phyloP scores from a whole-genome alignment of 2,797 vertebrate species.

The Phoxinus dragarum region DNA sequence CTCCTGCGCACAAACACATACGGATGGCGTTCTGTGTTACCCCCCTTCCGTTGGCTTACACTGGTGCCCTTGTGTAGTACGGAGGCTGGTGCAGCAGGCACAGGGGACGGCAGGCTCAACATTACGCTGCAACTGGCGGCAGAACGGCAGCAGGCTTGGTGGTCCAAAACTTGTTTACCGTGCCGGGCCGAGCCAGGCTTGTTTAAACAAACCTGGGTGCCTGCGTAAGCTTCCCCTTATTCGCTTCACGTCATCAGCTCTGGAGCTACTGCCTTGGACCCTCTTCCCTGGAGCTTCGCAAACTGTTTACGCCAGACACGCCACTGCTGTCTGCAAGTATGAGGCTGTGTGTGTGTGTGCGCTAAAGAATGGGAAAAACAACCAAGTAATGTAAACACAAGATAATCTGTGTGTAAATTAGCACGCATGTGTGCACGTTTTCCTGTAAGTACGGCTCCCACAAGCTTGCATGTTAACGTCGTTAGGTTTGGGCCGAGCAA shows the following conservation, averaged over 20 bases:
- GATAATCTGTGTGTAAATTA: constrained; percentile 20
- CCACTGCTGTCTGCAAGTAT: constrained; percentile 34
- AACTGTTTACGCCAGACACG: constrained; percentile 54
- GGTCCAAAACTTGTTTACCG: constrained; percentile 79
- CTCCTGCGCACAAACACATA: constrained; percentile 18
- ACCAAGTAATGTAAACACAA: constrained; percentile 13
- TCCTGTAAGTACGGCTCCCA: neutral
- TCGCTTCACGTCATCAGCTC: constrained; percentile 70
- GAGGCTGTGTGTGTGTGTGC: constrained; percentile 9
- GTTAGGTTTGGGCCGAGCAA: neutral
- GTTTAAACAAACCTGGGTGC: constrained; percentile 76
- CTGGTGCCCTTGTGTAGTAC: constrained; percentile 38
- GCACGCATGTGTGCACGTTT: constrained; percentile 6
- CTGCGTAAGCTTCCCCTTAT: constrained; percentile 69
- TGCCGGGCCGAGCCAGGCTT: constrained; percentile 66
- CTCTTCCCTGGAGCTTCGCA: constrained; percentile 56
- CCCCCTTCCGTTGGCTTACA: constrained; percentile 23
- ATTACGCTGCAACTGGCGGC: constrained; percentile 41
- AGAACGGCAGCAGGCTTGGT: constrained; percentile 71
- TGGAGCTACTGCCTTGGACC: constrained; percentile 70
- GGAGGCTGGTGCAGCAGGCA: constrained; percentile 15
- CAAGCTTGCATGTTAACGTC: neutral
- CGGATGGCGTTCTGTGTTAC: constrained; percentile 10
- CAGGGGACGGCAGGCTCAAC: neutral
- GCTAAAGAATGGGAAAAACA: constrained; percentile 7